A percentile compares a stretch with the other conserved stretches of the same genome.
These are phyloP conservation scores for Odiellus spinosus DNA, from an alignment of 2,888 invertebrate species.

Conservation along the genomic window DNA sequence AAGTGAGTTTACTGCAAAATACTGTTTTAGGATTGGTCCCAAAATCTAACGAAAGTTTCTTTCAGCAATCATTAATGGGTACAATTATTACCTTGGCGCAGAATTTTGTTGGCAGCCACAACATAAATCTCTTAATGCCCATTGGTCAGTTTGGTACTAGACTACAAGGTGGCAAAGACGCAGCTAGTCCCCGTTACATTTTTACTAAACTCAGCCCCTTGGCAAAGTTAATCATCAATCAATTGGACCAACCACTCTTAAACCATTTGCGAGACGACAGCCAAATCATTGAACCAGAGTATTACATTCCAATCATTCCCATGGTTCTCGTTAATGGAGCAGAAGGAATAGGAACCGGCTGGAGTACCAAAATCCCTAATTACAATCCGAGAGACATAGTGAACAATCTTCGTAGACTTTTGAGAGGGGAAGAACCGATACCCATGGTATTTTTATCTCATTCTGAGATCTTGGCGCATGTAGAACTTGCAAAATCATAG, in stretches of 20 bases:
- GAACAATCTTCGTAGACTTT: conserved; percentile 53
- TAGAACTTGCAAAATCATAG: background rate
- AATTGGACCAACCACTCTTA: conserved; percentile 72
- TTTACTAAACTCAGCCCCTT: conserved; percentile 68
- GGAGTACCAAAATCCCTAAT: conserved; percentile 95
- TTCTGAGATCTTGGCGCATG: background rate
- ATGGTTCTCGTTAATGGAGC: conserved; percentile 95
- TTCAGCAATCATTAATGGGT: conserved; percentile 53
- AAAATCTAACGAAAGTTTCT: conserved; percentile 14
- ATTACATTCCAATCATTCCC: conserved; percentile 87
- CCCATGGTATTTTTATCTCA: conserved; percentile 38
- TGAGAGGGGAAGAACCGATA: conserved; percentile 60
- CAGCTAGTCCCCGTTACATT: conserved; percentile 94
- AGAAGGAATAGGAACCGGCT: conserved; percentile 91
- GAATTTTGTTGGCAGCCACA: conserved; percentile 95
- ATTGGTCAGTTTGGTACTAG: conserved; percentile 93
- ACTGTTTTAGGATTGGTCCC: conserved; percentile 20
- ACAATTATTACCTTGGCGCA: conserved; percentile 96
- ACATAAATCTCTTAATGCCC: conserved; percentile 85
- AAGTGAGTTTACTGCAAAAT: conserved; percentile 33
- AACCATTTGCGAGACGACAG: conserved; percentile 84
- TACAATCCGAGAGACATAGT: conserved; percentile 85
- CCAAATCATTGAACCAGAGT: conserved; percentile 80
- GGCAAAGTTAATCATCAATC: conserved; percentile 68
- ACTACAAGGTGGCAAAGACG: conserved; percentile 80